These are phyloP conservation scores for Ptiloglossa arizonensis DNA, from an alignment of 1,140 invertebrate species.

Conservation along the genomic window DNA sequence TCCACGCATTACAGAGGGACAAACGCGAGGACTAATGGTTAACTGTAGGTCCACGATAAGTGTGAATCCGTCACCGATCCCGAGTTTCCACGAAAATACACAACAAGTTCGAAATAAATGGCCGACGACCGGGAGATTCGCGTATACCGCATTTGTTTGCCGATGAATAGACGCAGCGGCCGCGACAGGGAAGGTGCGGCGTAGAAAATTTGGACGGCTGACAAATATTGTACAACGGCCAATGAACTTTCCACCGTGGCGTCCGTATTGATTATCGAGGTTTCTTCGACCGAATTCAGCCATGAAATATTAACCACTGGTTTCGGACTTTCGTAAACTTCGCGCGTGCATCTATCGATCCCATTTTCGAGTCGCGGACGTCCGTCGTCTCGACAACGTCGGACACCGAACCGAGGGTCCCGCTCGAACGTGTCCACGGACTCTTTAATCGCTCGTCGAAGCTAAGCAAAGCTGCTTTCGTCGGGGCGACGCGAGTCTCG, in stretches of 20 bases:
- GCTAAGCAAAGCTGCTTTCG: conserved; percentile 53
- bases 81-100: too few relatives aligned
- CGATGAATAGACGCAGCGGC: neutral
- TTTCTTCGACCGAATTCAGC: conserved; percentile 43
- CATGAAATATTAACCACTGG: conserved; percentile 54
- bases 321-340: conserved; percentile 34
- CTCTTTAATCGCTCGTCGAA: conserved; percentile 63
- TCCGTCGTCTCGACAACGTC: too few relatives aligned
- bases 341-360: conserved; percentile 6
- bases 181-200: neutral
- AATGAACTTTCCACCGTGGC: conserved; percentile 52
- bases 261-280: conserved; percentile 45
- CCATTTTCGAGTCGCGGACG: too few relatives aligned
- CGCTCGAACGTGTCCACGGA: conserved; percentile 44
- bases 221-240: conserved; percentile 23
- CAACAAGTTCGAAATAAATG: too few relatives aligned
- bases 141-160: neutral
- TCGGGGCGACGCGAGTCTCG: too few relatives aligned
- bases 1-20: too few relatives aligned
- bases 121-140: too few relatives aligned
- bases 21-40: too few relatives aligned
- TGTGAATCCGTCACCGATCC: too few relatives aligned
- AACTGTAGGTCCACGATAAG: too few relatives aligned
- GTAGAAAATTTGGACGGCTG: neutral
- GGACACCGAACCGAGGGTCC: too few relatives aligned